Conservation (phyloP, 1,140 invertebrate genomes). For the Olivierus martensii region DNA sequence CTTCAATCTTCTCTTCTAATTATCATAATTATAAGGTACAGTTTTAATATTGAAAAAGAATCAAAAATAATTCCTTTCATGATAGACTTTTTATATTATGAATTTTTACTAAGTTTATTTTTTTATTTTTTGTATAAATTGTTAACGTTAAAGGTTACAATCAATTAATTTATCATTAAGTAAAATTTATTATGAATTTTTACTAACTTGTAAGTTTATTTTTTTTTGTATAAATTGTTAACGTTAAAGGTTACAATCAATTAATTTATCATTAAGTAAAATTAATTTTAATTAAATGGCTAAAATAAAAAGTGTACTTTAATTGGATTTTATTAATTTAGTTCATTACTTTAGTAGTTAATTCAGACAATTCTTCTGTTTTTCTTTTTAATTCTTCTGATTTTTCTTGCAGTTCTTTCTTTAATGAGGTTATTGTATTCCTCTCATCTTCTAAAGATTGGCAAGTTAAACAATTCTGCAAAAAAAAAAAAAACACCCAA, state of each 20-base stretch:
- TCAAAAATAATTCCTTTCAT: too few species aligned
- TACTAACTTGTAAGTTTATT: too few species aligned
- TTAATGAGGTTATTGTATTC: constrained; percentile 36
- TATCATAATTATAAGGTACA: neutral
- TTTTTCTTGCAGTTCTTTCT: constrained; percentile 49
- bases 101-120: too few species aligned
- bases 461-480: constrained; percentile 10
- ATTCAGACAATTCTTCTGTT: constrained; percentile 58
- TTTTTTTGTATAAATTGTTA: too few species aligned
- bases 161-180: neutral
- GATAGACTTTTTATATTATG: too few species aligned
- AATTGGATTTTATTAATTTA: too few species aligned
- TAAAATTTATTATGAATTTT: too few species aligned
- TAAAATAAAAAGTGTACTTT: too few species aligned
- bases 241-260: too few species aligned
- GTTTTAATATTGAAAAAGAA: too few species aligned
- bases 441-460: constrained; percentile 17
- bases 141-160: too few species aligned
- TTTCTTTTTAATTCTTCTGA: constrained; percentile 64
- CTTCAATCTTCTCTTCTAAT: neutral
- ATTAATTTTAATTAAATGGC: neutral
- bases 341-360: constrained; percentile 51
- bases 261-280: neutral
- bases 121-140: too few species aligned
- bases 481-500: neutral